Evolutionary conservation across 2,888 invertebrate genomes (phyloP).

Genomic region (Tenodera sinensis): DNA sequence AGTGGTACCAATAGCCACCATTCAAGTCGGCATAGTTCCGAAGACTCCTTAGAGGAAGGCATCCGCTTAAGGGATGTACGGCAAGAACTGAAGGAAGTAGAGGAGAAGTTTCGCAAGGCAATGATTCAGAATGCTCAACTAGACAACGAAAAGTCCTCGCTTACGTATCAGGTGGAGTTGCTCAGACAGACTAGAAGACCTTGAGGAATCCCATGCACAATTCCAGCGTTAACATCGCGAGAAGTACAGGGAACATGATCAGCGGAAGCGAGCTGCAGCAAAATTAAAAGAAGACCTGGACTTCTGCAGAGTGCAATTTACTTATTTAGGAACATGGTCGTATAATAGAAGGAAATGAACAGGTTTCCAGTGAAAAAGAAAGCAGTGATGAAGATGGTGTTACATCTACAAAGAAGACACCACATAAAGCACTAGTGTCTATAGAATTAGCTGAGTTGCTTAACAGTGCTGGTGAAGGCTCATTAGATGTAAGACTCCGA

Average conservation of each 20-base stretch:
- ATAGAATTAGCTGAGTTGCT: constrained; percentile 73
- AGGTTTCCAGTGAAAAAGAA: constrained; percentile 42
- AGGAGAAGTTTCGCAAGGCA: constrained; percentile 96
- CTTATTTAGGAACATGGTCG: constrained; percentile 85
- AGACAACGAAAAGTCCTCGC: constrained; percentile 96
- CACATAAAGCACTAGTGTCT: constrained; percentile 75
- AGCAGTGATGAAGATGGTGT: constrained; percentile 45
- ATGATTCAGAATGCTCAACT: constrained; percentile 98
- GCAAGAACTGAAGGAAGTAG: constrained; percentile 88
- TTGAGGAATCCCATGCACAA: constrained; percentile 84
- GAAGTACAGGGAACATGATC: constrained; percentile 81
- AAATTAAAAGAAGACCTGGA: constrained; percentile 74
- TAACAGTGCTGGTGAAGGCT: constrained; percentile 69
- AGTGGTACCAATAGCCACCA: constrained; percentile 53
- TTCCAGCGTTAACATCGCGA: constrained; percentile 78
- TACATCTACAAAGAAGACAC: constrained; percentile 37
- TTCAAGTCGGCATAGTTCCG: constrained; percentile 82
- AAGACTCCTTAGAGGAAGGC: constrained; percentile 85
- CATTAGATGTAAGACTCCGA: constrained; percentile 60
- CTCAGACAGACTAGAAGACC: constrained; percentile 88
- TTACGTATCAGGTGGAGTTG: constrained; percentile 92
- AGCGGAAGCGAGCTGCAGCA: constrained; percentile 70
- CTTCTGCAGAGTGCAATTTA: constrained; percentile 70
- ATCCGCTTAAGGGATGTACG: constrained; percentile 48
- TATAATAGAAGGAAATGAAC: constrained; percentile 74